Evolutionary conservation across 2,797 vertebrate species (phyloP), one percentile per base, ranked within the genome.

Genomic region (Lutra lutra): DNA sequence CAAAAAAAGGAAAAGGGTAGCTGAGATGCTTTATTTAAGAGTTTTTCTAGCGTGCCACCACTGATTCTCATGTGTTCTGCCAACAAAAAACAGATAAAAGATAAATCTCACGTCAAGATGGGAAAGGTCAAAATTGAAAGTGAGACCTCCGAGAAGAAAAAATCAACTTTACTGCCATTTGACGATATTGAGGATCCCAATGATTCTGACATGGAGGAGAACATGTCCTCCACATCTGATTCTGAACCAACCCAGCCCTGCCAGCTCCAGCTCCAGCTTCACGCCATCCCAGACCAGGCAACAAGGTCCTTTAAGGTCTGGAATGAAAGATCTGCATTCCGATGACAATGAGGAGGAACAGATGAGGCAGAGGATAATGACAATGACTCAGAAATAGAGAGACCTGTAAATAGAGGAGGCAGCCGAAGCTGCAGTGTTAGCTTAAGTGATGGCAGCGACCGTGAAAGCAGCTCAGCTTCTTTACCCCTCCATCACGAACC

Each of bases 371-470:
- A 51, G 48, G 14, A 51, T 51, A 51, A 51, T 15, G 48, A 51
- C 48, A 51, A 51, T 51, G 48, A 15, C 48, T 51, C 48, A 4
- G 2, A 51, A 51, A 51, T 51, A 3, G 48, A 51, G 48, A 51
- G 48, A 51, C 48, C 14, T 51, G 48, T 51, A 51, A 51, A 51
- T 15, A 51, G 48, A 51, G 48, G 14, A 48, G 48, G 14, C 14
- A 51, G 48, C 48, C 48, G 1, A 51, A 51, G 48, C 48, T 4
- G 14, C 97, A 99, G 99, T 98, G 99, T 99, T 96, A 99, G 99
- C 98, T 98, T 99, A 98, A 99, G 99, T 97, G 99, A 99, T 12
- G 99, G 99, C 98, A 99, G 99, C 14, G 99, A 99, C 95, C 99
- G 99, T 96, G 99, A 99, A 72, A 99, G 99, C 98, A 99, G 99